These are phyloP conservation scores for Cephus nigrinus DNA, from an alignment of 2,888 invertebrate genomes.

Conservation along the genomic window DNA sequence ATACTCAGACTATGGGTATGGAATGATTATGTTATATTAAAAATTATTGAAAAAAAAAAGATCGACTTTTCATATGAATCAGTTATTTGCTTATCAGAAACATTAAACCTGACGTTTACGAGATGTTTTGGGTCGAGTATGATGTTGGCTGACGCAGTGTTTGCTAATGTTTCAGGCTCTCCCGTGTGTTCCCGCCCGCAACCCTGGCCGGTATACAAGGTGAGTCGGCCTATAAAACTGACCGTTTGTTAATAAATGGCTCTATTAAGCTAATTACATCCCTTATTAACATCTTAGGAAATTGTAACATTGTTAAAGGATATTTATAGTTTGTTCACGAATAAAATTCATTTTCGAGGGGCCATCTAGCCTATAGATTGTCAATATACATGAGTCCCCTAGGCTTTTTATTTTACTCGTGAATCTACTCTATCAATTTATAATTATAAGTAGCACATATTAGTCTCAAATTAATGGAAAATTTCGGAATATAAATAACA, in stretches of 20 bases:
- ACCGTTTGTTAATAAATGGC: conserved; percentile 4
- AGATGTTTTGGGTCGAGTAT: conserved; percentile 9
- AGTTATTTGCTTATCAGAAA: conserved; percentile 19
- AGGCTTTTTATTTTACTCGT: too few species aligned
- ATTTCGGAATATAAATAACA: background rate
- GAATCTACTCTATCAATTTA: too few species aligned
- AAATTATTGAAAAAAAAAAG: background rate
- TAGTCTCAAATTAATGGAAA: background rate
- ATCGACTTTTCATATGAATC: background rate
- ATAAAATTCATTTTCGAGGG: too few species aligned
- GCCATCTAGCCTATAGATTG: too few species aligned
- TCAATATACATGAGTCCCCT: too few species aligned
- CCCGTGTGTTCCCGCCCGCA: conserved; percentile 83
- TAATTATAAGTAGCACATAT: background rate
- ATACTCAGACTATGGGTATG: too few species aligned
- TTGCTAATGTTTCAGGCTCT: conserved; percentile 75
- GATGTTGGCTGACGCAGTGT: conserved; percentile 23
- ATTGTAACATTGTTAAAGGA: too few species aligned
- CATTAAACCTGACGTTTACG: conserved; percentile 15
- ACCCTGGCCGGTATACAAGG: conserved; percentile 86
- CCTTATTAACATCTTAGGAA: too few species aligned
- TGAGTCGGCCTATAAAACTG: conserved; percentile 54
- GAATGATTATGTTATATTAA: background rate
- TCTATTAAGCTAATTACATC: background rate
- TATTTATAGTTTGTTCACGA: too few species aligned